Evolutionary conservation across 2,797 vertebrate species (phyloP).

Genomic region (Calcarius lapponicus): DNA sequence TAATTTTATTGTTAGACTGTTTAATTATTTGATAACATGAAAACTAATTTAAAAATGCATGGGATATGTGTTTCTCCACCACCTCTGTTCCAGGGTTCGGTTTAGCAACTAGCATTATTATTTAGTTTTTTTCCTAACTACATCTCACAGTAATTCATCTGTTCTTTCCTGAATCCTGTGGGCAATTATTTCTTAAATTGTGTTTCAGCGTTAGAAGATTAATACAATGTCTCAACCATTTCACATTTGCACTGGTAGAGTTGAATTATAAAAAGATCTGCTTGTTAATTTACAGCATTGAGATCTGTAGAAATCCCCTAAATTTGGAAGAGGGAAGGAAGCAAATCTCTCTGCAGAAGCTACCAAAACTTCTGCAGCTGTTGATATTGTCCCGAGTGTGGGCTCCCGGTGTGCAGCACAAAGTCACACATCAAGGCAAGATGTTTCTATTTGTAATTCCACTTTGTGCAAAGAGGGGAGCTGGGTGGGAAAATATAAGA

Average conservation of each 20-base stretch:
- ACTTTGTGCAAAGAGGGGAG: not conserved
- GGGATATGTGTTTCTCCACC: not conserved
- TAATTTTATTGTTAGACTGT: not conserved
- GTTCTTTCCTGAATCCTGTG: not conserved
- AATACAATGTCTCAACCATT: not conserved
- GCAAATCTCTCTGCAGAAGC: not conserved
- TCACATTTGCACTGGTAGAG: not conserved
- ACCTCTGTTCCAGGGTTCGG: not conserved
- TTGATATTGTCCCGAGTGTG: fast-evolving
- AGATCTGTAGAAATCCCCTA: not conserved
- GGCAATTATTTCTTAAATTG: not conserved
- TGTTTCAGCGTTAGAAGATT: not conserved
- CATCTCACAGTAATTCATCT: not conserved
- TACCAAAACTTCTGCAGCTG: not conserved
- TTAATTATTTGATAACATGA: not conserved
- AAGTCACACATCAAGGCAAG: not conserved
- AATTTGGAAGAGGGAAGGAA: not conserved
- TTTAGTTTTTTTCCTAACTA: not conserved
- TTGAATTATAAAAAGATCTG: not conserved
- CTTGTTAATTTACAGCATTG: not conserved
- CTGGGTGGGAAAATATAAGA: not conserved
- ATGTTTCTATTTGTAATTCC: not conserved
- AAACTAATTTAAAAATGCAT: not conserved
- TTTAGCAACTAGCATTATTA: not conserved
- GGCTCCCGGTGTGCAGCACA: fast-evolving